These are phyloP conservation scores for Dendroctonus valens DNA, from an alignment of 1,140 invertebrate genomes.

Conservation along the genomic window DNA sequence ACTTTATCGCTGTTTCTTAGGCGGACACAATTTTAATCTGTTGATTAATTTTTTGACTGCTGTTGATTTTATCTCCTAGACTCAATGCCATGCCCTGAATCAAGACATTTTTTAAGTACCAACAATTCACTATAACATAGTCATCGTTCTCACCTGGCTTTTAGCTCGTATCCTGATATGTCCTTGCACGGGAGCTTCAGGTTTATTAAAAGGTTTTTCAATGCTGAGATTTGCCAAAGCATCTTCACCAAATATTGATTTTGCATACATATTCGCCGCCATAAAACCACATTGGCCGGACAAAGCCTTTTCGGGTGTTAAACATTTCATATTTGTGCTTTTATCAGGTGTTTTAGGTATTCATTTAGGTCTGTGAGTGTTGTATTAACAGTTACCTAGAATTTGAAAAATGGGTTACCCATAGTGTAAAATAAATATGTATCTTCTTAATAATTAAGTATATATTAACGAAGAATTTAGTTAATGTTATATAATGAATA, in stretches of 20 bases:
- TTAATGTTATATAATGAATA: no score
- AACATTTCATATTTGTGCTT: constrained; percentile 98
- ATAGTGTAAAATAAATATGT: no score
- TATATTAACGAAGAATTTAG: no score
- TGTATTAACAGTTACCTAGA: constrained; percentile 84
- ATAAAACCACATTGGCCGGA: constrained; percentile 98
- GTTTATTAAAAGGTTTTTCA: constrained; percentile 88
- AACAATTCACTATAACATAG: constrained; percentile 20
- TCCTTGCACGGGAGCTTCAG: constrained; percentile 86
- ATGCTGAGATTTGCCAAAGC: constrained; percentile 97
- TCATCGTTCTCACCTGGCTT: constrained; percentile 73
- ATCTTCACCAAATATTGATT: constrained; percentile 99
- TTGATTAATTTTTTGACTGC: constrained; percentile 75
- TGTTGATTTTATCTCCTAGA: constrained; percentile 94
- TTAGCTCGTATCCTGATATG: constrained; percentile 97
- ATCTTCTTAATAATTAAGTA: no score
- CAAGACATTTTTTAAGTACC: constrained; percentile 7
- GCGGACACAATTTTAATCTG: constrained; percentile 60
- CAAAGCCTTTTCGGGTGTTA: constrained; percentile 94
- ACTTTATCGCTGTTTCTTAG: neutral
- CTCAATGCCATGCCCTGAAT: constrained; percentile 93
- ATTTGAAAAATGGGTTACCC: neutral
- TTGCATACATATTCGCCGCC: constrained; percentile 98
- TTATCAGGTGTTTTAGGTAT: constrained; percentile 90
- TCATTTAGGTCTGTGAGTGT: constrained; percentile 89